These are phyloP conservation scores for Sceloporus undulatus DNA, from an alignment of 2,113 vertebrate species.

Conservation along the genomic window DNA sequence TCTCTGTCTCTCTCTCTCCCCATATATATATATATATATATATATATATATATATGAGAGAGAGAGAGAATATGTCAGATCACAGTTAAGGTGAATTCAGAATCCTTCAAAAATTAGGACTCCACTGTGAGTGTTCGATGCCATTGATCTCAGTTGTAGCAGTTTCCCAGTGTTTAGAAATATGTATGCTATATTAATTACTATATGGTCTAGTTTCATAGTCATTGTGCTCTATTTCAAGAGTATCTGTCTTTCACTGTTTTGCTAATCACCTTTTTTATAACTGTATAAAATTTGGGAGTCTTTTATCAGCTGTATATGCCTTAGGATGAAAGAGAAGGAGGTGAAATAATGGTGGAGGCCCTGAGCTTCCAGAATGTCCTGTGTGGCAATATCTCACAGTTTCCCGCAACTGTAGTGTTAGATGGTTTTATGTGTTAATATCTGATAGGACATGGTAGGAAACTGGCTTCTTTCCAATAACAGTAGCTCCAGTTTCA, in stretches of 20 bases:
- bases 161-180: constrained; percentile 38
- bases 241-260: neutral
- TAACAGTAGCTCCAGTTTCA: constrained; percentile 4
- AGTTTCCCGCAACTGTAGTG: neutral
- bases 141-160: neutral
- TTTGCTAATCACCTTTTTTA: constrained; percentile 23
- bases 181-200: constrained; percentile 11
- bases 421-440: constrained; percentile 24
- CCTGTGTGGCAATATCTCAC: neutral
- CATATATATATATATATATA: neutral
- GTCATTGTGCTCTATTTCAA: neutral
- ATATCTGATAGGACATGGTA: neutral
- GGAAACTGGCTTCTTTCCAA: constrained; percentile 4
- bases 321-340: neutral
- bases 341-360: constrained; percentile 8
- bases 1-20: too few relatives aligned
- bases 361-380: neutral
- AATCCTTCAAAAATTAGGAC: constrained; percentile 6
- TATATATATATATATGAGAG: neutral
- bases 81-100: neutral
- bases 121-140: neutral
- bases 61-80: neutral
- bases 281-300: constrained; percentile 18
- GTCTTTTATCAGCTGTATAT: constrained; percentile 6
- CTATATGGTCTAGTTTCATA: constrained; percentile 19